Evolutionary conservation across 2,888 invertebrate species (phyloP), one percentile per base, ranked within the genome.

Genomic region (Nomada fucata): DNA sequence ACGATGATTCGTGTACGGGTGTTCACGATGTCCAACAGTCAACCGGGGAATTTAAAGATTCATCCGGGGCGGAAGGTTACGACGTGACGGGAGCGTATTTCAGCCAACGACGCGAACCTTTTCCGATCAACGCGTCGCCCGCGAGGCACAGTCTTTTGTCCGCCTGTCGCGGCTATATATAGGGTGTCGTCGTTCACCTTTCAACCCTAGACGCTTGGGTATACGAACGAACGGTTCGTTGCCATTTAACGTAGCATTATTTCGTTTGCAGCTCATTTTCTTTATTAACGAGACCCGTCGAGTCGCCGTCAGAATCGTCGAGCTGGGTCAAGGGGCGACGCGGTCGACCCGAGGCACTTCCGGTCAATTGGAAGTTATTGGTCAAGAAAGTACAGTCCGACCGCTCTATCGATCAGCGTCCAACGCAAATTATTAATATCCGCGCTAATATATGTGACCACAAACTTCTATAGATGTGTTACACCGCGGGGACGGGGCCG

Each of bases 21-120:
- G 65, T 53, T 53, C 36, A 60, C 52, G 47, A 23, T 55, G 73
- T 76, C 36, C 26, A 20, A 18, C 23, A 42, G 47, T 67, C 67
- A 44, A 80, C 79, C 67, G 50, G 60, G 60, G 55, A 80, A 80
- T 80, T 80, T 80, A 68, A 72, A 67, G 26, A 70, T 79, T 71
- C 79, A 80, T 80, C 50, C 65, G 26, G 71, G 42, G 61, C 79
- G 13, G 55, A 29, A 80, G 79, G 79, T 79, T 79, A 71, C 65
- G 36, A 61, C 26, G n/a, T 15, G 26, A 3, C 50, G 57, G 29
- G 59, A n/a, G 18, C n/a, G 36, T 70, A 61, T 61, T 65, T 70
- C 44, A 36, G 55, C 29, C n/a, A 80, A 47, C 74, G 61, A 57
- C 67, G 61, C 13, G 61, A 75, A 71, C 74, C 74, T 36, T 73